phyloP scores from a whole-genome alignment of 2,888 invertebrate genomes.

The Dryomyza anilis region DNA sequence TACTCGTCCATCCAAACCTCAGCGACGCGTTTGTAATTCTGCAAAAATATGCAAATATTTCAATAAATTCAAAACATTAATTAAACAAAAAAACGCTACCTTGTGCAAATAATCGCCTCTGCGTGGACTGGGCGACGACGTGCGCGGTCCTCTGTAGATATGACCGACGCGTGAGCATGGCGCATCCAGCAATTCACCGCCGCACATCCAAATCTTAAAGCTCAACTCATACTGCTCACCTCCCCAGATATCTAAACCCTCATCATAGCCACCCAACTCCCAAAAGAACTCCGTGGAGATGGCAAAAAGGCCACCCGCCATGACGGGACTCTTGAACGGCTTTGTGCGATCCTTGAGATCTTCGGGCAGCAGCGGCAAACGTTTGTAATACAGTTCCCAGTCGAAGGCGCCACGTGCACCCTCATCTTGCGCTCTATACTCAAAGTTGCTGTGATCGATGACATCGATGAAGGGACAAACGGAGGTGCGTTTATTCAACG shows the following conservation, averaged over 20 bases:
- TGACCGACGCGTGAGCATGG: slow-evolving; percentile 94
- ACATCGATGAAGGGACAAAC: slow-evolving; percentile 98
- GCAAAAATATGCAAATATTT: not conserved
- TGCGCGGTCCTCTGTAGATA: slow-evolving; percentile 76
- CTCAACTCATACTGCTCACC: slow-evolving; percentile 98
- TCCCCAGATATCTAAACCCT: slow-evolving; percentile 95
- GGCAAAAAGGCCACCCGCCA: slow-evolving; percentile 98
- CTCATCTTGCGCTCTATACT: slow-evolving; percentile 92
- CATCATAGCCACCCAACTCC: slow-evolving; percentile 95
- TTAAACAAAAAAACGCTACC: slow-evolving; percentile 34
- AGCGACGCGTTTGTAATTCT: slow-evolving; percentile 92
- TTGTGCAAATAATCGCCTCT: slow-evolving; percentile 82
- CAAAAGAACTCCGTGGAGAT: slow-evolving; percentile 92
- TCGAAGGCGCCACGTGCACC: slow-evolving; percentile 95
- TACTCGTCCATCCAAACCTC: slow-evolving; percentile 99
- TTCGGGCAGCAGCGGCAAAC: slow-evolving; percentile 72
- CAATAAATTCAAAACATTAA: not conserved
- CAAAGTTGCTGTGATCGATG: slow-evolving; percentile 88
- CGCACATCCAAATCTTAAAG: slow-evolving; percentile 98
- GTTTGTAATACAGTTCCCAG: slow-evolving; percentile 97
- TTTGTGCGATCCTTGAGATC: slow-evolving; percentile 53
- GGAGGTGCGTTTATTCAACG: slow-evolving; percentile 79
- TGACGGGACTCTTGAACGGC: slow-evolving; percentile 80
- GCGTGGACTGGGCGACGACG: slow-evolving; percentile 90
- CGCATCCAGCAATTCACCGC: slow-evolving; percentile 89